Conservation (phyloP, 2,113 vertebrate species). For the Circaetus cinerascens region DNA sequence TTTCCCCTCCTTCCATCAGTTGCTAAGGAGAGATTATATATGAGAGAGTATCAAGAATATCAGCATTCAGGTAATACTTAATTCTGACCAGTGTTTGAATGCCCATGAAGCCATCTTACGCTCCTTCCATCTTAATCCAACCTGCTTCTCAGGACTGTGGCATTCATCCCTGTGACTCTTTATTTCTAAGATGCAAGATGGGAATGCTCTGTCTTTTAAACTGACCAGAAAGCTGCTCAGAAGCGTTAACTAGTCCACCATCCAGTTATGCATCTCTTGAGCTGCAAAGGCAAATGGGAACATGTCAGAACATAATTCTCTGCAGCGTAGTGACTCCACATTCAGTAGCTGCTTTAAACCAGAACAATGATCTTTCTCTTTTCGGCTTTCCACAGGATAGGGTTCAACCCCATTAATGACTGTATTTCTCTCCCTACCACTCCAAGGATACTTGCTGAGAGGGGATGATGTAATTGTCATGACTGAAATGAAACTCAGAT, state of each 20-base stretch:
- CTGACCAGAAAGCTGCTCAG: neutral
- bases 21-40: slow-evolving; percentile 30
- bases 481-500: neutral
- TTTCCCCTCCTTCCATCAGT: slow-evolving; percentile 25
- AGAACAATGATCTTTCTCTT: neutral
- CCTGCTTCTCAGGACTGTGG: neutral
- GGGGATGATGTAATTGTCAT: neutral
- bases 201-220: neutral
- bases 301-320: neutral
- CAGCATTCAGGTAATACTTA: neutral
- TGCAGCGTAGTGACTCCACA: neutral
- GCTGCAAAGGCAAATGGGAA: neutral
- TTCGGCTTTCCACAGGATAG: neutral
- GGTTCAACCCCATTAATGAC: neutral
- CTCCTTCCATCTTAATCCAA: neutral
- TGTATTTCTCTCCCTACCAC: neutral
- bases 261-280: neutral
- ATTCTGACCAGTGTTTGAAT: neutral
- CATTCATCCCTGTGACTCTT: neutral
- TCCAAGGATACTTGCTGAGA: neutral
- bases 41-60: neutral
- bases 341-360: neutral
- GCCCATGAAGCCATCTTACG: neutral
- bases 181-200: neutral
- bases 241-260: neutral